These are phyloP conservation scores for Chrysopilus asiliformis DNA, from an alignment of 2,888 invertebrate species.

Conservation along the genomic window DNA sequence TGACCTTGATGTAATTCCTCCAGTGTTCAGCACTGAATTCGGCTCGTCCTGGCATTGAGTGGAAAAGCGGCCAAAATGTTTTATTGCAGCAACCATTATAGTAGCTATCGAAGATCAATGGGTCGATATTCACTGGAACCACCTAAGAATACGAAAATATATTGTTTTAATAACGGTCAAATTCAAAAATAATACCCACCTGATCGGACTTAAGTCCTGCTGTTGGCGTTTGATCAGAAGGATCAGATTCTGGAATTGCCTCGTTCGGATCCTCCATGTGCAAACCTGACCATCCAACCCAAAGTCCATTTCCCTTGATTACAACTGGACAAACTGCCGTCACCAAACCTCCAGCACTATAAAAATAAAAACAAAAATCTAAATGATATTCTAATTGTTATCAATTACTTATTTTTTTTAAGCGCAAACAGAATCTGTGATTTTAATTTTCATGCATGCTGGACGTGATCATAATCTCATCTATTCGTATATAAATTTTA, in stretches of 20 bases:
- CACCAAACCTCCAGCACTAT: slow-evolving; percentile 76
- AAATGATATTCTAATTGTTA: not conserved
- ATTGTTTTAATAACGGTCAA: slow-evolving; percentile 3
- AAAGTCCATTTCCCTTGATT: slow-evolving; percentile 67
- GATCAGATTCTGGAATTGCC: slow-evolving; percentile 75
- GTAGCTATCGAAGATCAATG: slow-evolving; percentile 66
- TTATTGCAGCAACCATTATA: slow-evolving; percentile 89
- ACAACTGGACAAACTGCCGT: slow-evolving; percentile 86
- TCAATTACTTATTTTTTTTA: too few relatives aligned
- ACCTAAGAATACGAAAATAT: slow-evolving; percentile 41
- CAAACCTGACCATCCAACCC: slow-evolving; percentile 88
- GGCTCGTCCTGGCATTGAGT: slow-evolving; percentile 83
- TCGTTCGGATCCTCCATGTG: slow-evolving; percentile 64
- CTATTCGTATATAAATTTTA: too few relatives aligned
- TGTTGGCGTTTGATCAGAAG: slow-evolving; percentile 72
- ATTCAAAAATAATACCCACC: slow-evolving; percentile 36
- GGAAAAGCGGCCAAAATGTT: slow-evolving; percentile 85
- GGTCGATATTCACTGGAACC: slow-evolving; percentile 64
- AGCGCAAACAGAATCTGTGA: too few relatives aligned
- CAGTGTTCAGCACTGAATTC: slow-evolving; percentile 72
- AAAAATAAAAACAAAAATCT: slow-evolving; percentile 1
- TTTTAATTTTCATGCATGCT: too few relatives aligned
- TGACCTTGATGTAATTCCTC: slow-evolving; percentile 67
- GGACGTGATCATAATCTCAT: too few relatives aligned
- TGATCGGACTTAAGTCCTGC: slow-evolving; percentile 72